Evolutionary conservation across 2,113 vertebrate species (phyloP).

Genomic region (Sander lucioperca): DNA sequence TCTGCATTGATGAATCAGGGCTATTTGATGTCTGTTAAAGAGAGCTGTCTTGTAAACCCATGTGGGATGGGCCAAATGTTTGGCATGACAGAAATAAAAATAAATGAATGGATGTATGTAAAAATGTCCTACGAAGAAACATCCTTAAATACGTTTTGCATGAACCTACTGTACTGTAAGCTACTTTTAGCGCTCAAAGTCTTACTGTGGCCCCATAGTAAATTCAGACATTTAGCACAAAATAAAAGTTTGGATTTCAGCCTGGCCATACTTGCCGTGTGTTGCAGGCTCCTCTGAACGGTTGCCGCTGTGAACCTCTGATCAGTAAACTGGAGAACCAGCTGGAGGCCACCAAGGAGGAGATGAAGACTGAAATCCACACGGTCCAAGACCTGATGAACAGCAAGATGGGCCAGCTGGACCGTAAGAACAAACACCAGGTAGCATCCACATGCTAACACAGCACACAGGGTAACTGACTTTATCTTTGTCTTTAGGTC

Average conservation of each 20-base stretch:
- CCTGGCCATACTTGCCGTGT: neutral
- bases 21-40: too few relatives aligned
- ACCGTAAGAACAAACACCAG: constrained; percentile 93
- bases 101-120: too few relatives aligned
- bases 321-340: constrained; percentile 96
- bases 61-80: too few relatives aligned
- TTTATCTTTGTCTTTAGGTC: too few relatives aligned
- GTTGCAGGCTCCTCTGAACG: constrained; percentile 92
- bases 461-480: neutral
- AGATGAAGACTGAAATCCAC: constrained; percentile 94
- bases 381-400: constrained; percentile 94
- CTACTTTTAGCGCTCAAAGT: neutral
- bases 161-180: neutral
- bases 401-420: constrained; percentile 92
- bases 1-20: too few relatives aligned
- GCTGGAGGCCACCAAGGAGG: constrained; percentile 95
- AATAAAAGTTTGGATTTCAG: neutral
- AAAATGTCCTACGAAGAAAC: too few relatives aligned
- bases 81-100: too few relatives aligned
- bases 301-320: constrained; percentile 96
- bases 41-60: too few relatives aligned
- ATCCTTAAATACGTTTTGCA: too few relatives aligned
- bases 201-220: neutral
- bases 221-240: neutral
- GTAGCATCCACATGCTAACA: constrained; percentile 69